phyloP scores from a whole-genome alignment of 2,113 vertebrate species.

The Anseranas semipalmata region DNA sequence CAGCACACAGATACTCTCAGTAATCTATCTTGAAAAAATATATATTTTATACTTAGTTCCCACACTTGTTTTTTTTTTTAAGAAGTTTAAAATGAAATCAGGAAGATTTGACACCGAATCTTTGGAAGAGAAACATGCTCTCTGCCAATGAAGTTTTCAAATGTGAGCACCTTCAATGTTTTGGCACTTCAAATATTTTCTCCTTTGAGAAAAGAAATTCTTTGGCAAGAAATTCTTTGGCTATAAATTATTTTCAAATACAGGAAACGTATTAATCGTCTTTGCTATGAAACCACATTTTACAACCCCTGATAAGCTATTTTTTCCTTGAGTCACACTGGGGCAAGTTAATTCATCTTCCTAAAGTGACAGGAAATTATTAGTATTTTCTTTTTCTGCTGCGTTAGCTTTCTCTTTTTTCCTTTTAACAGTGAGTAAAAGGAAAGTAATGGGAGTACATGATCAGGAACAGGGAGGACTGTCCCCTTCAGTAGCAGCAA shows the following conservation, averaged over 20 bases:
- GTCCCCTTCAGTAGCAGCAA: background rate
- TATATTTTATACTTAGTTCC: background rate
- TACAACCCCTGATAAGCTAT: background rate
- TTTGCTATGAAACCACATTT: background rate
- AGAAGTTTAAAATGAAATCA: background rate
- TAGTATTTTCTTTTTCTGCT: background rate
- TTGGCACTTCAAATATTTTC: background rate
- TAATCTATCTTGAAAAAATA: background rate
- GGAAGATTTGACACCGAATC: background rate
- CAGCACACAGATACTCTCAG: accelerated
- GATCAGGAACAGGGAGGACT: background rate
- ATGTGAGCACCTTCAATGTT: background rate
- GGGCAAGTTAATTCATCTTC: background rate
- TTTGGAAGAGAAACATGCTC: background rate
- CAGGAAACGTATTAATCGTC: background rate
- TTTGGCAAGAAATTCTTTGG: background rate
- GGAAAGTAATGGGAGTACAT: background rate
- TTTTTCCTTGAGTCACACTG: accelerated
- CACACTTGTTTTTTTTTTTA: background rate
- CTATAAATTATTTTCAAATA: background rate
- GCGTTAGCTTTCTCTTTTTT: background rate
- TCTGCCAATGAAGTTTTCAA: background rate
- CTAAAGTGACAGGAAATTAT: background rate
- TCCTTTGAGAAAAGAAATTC: background rate
- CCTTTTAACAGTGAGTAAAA: background rate